Evolutionary conservation across 2,113 vertebrate species (phyloP), one percentile per base, ranked within the genome.

Genomic region (Ageneiosus marmoratus): DNA sequence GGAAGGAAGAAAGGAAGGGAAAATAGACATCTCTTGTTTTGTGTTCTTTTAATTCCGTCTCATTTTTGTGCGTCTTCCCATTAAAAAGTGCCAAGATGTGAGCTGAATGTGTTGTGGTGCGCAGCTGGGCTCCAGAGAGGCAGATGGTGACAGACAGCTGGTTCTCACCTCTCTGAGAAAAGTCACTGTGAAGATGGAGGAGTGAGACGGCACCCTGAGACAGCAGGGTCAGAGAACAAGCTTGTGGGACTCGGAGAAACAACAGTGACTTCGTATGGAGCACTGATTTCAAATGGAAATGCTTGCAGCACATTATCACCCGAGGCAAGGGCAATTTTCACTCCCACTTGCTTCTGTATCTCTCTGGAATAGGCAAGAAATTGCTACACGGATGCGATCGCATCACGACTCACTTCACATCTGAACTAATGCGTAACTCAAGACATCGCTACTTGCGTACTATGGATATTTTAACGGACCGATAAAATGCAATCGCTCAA

Each of bases 121-220:
- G 84, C 83, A 87, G 84, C 88, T 87, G 83, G 83, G 77, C 85
- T 70, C 79, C 53, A 15, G 79, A 62, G 84, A 81, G 75, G 70
- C 79, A 81, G 87, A 80, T 74, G 80, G 83, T 82, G 87, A 88
- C 83, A 88, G 87, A 88, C 85, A 81, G 83, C 87, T 88, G 85
- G 80, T 88, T 88, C 81, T 79, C 87, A 86, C 87, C 87, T 88
- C 76, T 67, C 70, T 46, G 60, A 86, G 73, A 60, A 53, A 70
- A 77, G 80, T 32, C 79, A 44, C 10, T 79, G 84, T 53, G 74
- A 79, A 69, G 84, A 79, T 32, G 76, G 77, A 58, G 80, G 85
- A 67, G 51, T 69, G 72, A 81, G 77, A 41, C 70, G 20, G 50
- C 73, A 67, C 67, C 63, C 80, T 72, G 82, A 44, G 73, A 63